phyloP scores from a whole-genome alignment of 2,113 vertebrate genomes.

The Equus przewalskii region DNA sequence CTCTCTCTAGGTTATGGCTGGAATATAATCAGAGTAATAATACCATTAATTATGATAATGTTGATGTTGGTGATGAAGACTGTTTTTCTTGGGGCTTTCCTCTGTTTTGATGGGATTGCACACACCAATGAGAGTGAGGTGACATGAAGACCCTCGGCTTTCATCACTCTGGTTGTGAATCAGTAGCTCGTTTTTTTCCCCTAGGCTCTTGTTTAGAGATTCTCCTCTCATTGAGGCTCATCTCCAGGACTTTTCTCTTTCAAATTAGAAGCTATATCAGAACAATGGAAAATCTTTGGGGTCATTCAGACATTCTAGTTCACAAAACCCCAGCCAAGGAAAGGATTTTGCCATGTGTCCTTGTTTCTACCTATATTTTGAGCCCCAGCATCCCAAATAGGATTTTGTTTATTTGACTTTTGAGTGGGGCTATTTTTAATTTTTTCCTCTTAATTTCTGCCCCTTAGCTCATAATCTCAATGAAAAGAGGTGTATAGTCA shows the following conservation, averaged over 20 bases:
- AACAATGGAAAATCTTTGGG: background rate
- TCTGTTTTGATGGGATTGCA: background rate
- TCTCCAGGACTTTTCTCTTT: background rate
- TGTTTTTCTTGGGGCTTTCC: background rate
- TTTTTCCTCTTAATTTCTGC: background rate
- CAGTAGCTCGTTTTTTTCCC: background rate
- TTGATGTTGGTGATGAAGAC: background rate
- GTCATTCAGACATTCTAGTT: background rate
- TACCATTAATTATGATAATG: background rate
- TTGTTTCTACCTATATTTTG: background rate
- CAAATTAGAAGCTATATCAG: background rate
- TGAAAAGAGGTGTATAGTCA: background rate
- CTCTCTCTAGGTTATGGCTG: background rate
- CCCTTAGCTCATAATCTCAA: background rate
- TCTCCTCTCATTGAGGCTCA: background rate
- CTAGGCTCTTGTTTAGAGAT: background rate
- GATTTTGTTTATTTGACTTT: background rate
- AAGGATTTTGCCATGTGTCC: background rate
- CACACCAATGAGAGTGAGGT: background rate
- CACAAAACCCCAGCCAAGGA: background rate
- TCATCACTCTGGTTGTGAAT: background rate
- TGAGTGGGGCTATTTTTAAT: background rate
- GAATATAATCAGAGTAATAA: background rate
- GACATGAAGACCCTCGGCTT: background rate
- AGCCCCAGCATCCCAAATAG: background rate